Evolutionary conservation across 2,797 vertebrate species (phyloP), one percentile per base, ranked within the genome.

Genomic region (Hyperoplus lanceolatus): DNA sequence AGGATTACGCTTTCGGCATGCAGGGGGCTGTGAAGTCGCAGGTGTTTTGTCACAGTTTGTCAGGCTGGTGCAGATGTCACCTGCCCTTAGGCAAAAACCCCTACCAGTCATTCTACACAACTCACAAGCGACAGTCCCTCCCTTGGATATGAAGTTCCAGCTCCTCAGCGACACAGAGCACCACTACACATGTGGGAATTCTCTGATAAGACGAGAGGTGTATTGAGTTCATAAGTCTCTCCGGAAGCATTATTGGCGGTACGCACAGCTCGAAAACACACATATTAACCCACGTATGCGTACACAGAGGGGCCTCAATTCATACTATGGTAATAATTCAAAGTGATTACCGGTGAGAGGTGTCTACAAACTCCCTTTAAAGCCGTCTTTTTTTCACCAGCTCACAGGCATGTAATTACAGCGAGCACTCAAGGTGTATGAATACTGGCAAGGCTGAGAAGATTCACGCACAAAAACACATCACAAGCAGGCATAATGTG

Each of bases 331-430:
- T 57, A 68, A 84, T 87, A 79, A 90, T 67, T 91, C 61, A 80
- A 73, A 84, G 75, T 85, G 81, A 89, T 90, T 84, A 85, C 49
- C 8, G 57, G 51, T 9, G 38, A 79, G 60, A 77, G 56, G 61
- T 80, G 79, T 70, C 73, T 75, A 74, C 87, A 85, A 86, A 81
- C 57, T 85, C 72, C 54, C 49, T 79, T 87, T 75, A 75, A 85
- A 87, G 83, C 78, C 71, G 73, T 69, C 51, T 89, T 82, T 84
- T 67, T 74, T 57, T 56, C 75, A 76, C 66, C 46, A 82, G 78
- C 75, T 86, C 74, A 84, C 58, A 82, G 79, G 73, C 65, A 59
- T 29, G 29, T 87, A 87, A 92, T 92, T 89, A 86, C 78, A 54
- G 59, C 74, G 46, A 82, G 73, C 77, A 88, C 80, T 87, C 75